Evolutionary conservation across 2,113 vertebrate species (phyloP).

Genomic region (Lepisosteus osseus): DNA sequence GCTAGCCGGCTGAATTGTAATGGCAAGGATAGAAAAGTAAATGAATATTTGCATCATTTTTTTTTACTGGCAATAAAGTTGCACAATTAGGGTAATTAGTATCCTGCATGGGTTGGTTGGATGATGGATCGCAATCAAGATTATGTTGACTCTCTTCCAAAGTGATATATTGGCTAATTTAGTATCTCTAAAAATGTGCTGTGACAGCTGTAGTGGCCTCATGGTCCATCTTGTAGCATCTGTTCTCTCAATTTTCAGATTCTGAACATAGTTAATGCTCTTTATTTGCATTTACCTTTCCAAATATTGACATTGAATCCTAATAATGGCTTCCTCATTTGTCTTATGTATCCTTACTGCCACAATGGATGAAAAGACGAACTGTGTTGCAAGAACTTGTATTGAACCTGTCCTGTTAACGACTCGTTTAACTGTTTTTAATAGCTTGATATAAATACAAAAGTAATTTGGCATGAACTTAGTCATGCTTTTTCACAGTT

Average conservation of each 20-base stretch:
- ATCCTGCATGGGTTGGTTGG: conserved; percentile 43
- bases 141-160: conserved; percentile 57
- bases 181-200: conserved; percentile 35
- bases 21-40: conserved; percentile 21
- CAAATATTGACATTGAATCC: conserved; percentile 20
- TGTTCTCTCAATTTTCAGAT: conserved; percentile 34
- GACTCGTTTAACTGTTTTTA: no score
- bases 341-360: conserved; percentile 14
- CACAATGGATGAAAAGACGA: neutral
- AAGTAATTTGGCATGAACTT: no score
- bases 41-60: conserved; percentile 58
- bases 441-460: no score
- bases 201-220: conserved; percentile 39
- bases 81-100: conserved; percentile 72
- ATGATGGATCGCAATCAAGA: conserved; percentile 63
- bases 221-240: conserved; percentile 37
- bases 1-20: neutral
- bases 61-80: conserved; percentile 59
- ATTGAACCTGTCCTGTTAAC: no score
- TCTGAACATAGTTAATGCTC: conserved; percentile 22
- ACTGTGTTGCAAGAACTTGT: neutral
- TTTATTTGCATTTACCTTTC: conserved; percentile 43
- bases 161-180: conserved; percentile 69
- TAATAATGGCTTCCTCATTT: conserved; percentile 17
- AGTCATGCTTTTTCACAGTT: no score